A percentile compares a stretch with the other conserved stretches of the same genome.
Evolutionary conservation across 2,888 invertebrate species (phyloP).

Genomic region (Cheilosia vulpina): DNA sequence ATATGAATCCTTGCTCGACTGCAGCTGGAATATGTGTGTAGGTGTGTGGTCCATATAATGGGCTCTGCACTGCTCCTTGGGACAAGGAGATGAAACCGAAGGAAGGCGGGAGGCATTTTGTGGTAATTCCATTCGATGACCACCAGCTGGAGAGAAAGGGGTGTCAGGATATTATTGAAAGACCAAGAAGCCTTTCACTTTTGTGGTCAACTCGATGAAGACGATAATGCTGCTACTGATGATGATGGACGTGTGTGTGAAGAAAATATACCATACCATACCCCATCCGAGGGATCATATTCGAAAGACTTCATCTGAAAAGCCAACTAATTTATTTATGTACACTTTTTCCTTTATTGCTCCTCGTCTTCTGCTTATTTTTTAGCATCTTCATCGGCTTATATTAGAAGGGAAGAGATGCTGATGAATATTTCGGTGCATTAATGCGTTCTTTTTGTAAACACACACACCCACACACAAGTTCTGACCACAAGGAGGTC

Average conservation of each 20-base stretch:
- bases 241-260: slow-evolving; percentile 44
- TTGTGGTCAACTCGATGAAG: slow-evolving; percentile 67
- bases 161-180: slow-evolving; percentile 67
- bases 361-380: background rate
- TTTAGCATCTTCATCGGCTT: background rate
- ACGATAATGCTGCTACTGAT: slow-evolving; percentile 25
- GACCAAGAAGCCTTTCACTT: slow-evolving; percentile 72
- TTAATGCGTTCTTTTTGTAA: slow-evolving; percentile 42
- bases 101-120: slow-evolving; percentile 55
- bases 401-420: slow-evolving; percentile 36
- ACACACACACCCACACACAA: slow-evolving; percentile 6
- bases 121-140: slow-evolving; percentile 71
- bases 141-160: slow-evolving; percentile 56
- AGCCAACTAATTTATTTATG: slow-evolving; percentile 68
- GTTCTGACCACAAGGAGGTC: slow-evolving; percentile 36
- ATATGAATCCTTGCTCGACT: slow-evolving; percentile 67
- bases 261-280: slow-evolving; percentile 1
- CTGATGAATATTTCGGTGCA: slow-evolving; percentile 57
- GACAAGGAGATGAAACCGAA: slow-evolving; percentile 38
- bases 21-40: slow-evolving; percentile 51
- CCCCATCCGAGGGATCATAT: slow-evolving; percentile 10
- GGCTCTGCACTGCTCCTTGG: background rate
- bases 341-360: slow-evolving; percentile 10
- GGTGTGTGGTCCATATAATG: slow-evolving; percentile 36
- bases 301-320: slow-evolving; percentile 54